A percentile compares a stretch with the other conserved stretches of the same genome.
phyloP scores from a whole-genome alignment of 92 coral and sea anemone genomes.

The Porites rus region DNA sequence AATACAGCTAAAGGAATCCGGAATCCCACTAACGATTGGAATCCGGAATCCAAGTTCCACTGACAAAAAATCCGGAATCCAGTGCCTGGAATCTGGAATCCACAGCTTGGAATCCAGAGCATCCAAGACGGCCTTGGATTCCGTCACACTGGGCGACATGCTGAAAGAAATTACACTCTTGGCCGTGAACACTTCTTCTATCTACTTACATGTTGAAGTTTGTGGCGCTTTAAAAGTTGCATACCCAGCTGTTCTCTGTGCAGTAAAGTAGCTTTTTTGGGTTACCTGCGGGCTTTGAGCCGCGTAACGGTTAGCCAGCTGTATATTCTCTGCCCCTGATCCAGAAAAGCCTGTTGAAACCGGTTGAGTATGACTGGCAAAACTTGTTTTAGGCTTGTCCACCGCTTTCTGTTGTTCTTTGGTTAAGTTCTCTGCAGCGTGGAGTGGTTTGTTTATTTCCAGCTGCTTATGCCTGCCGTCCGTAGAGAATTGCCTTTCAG shows the following conservation, averaged over 20 bases:
- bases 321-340: not conserved
- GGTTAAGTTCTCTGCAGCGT: not conserved
- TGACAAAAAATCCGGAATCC: too few species aligned
- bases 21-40: too few species aligned
- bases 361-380: conserved; percentile 4
- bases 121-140: too few species aligned
- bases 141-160: too few species aligned
- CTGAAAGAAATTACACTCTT: too few species aligned
- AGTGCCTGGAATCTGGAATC: too few species aligned
- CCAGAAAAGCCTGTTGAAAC: not conserved
- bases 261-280: not conserved
- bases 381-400: not conserved
- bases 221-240: not conserved
- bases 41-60: too few species aligned
- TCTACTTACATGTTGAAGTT: conserved; percentile 9
- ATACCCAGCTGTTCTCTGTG: conserved; percentile 21
- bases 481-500: not conserved
- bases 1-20: too few species aligned
- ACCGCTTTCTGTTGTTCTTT: not conserved
- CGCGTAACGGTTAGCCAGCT: not conserved
- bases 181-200: too few species aligned
- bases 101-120: too few species aligned
- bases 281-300: not conserved
- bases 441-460: not conserved
- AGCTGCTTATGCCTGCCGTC: not conserved